phyloP scores from a whole-genome alignment of 2,797 vertebrate genomes.

The Harpia harpyja region DNA sequence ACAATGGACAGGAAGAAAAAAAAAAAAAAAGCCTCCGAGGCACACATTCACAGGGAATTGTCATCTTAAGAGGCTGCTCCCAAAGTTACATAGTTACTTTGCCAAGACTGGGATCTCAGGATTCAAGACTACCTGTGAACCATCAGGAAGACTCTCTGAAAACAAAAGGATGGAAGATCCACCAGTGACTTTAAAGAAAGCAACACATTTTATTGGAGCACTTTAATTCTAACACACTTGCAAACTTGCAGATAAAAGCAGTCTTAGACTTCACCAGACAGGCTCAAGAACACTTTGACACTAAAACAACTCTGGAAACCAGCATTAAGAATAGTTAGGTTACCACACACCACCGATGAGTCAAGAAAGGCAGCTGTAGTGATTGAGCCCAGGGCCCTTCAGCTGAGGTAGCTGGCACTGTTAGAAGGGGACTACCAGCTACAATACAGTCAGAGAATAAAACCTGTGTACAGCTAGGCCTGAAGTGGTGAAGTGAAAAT shows the following conservation, averaged over 20 bases:
- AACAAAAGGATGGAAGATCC: background rate
- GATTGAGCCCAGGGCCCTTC: background rate
- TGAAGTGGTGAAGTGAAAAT: background rate
- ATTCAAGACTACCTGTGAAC: background rate
- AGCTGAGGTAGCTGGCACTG: background rate
- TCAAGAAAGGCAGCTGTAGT: background rate
- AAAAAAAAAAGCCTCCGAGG: background rate
- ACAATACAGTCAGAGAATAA: background rate
- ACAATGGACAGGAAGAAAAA: background rate
- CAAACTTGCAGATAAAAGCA: background rate
- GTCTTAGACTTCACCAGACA: background rate
- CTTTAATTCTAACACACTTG: background rate
- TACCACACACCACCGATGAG: background rate
- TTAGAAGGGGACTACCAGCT: background rate
- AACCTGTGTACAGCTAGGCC: no score
- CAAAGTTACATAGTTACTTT: background rate
- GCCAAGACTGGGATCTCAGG: background rate
- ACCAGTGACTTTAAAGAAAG: background rate
- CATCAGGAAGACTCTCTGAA: background rate
- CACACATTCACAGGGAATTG: background rate
- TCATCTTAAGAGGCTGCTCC: background rate
- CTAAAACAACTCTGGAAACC: background rate
- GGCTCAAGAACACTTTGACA: background rate
- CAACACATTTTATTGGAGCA: background rate
- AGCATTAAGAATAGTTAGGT: background rate